A percentile compares a stretch with the other conserved stretches of the same genome.
These are phyloP conservation scores for Danio jaintianensis DNA, from an alignment of 2,797 vertebrate genomes.

Conservation along the genomic window DNA sequence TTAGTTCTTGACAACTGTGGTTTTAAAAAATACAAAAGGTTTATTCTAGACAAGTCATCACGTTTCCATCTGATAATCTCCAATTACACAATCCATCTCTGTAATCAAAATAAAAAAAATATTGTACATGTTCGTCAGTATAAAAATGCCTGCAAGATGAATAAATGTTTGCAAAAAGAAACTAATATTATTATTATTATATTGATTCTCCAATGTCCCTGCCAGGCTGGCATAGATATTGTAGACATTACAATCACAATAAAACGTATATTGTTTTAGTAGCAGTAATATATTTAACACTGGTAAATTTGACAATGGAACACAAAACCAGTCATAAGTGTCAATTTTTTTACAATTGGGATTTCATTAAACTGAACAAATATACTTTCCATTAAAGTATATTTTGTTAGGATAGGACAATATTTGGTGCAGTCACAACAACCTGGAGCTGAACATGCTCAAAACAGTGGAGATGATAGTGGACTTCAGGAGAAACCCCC, in stretches of 20 bases:
- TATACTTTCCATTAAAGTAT: too few species aligned
- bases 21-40: not conserved
- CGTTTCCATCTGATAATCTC: slow-evolving; percentile 3
- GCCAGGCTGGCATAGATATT: not conserved
- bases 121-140: not conserved
- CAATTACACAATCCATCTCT: not conserved
- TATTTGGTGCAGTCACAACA: too few species aligned
- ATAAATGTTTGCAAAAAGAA: slow-evolving; percentile 17
- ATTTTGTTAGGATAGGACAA: too few species aligned
- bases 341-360: too few species aligned
- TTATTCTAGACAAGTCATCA: slow-evolving; percentile 7
- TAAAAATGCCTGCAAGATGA: not conserved
- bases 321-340: too few species aligned
- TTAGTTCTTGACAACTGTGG: not conserved
- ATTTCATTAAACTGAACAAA: too few species aligned
- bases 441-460: too few species aligned
- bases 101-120: slow-evolving; percentile 3
- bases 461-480: too few species aligned
- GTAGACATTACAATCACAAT: not conserved
- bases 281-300: too few species aligned
- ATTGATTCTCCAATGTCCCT: not conserved
- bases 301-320: too few species aligned
- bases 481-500: too few species aligned
- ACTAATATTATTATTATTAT: not conserved
- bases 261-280: not conserved